Evolutionary conservation across 64 coral and sea anemone species (phyloP).

Genomic region (Orbicella faveolata): DNA sequence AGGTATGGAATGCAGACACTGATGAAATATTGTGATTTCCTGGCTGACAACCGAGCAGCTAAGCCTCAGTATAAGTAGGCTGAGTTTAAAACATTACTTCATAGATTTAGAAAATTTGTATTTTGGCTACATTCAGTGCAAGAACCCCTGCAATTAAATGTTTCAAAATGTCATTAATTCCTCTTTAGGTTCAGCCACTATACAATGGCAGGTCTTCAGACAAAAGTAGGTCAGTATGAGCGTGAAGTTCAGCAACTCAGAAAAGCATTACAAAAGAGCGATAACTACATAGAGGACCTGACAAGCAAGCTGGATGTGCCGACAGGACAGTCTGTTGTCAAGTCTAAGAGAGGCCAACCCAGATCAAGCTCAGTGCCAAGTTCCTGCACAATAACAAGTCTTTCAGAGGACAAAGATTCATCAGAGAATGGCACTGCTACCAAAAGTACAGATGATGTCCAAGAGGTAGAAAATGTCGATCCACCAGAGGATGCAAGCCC

Average conservation of each 20-base stretch:
- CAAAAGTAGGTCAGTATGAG: constrained; percentile 91
- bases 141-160: not conserved
- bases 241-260: constrained; percentile 88
- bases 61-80: no score
- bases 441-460: not conserved
- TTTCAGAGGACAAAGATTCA: constrained; percentile 10
- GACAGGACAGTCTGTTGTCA: constrained; percentile 1
- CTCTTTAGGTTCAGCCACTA: constrained; percentile 79
- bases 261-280: constrained; percentile 83
- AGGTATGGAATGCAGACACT: no score
- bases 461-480: constrained; percentile 6
- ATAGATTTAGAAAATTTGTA: no score
- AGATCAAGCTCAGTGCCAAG: not conserved
- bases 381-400: constrained; percentile 25
- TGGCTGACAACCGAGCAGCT: no score
- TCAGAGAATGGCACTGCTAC: not conserved
- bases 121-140: not conserved
- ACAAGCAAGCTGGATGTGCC: constrained; percentile 43
- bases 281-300: constrained; percentile 86
- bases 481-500: not conserved
- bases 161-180: not conserved
- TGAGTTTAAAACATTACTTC: no score
- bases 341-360: not conserved
- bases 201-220: constrained; percentile 84
- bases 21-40: no score